Conservation (phyloP, 2,113 vertebrate genomes). For the Takifugu flavidus region DNA sequence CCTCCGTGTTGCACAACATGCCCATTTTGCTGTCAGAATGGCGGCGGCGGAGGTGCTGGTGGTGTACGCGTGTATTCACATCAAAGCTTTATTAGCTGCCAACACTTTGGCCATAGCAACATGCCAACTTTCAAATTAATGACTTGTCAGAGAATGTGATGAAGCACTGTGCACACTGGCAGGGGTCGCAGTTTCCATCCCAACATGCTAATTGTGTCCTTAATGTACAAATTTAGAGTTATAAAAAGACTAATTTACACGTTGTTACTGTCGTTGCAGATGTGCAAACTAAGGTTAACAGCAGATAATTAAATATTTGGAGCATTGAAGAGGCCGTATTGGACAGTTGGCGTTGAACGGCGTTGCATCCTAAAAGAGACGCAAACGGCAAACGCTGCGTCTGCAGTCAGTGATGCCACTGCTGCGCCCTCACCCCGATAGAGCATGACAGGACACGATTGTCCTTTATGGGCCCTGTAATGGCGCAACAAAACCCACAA, state of each 20-base stretch:
- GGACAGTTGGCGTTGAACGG: too few relatives aligned
- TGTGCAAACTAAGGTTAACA: slow-evolving; percentile 81
- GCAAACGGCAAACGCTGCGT: too few relatives aligned
- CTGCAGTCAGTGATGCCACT: too few relatives aligned
- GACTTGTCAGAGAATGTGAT: slow-evolving; percentile 87
- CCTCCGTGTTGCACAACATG: slow-evolving; percentile 72
- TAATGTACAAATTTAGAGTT: slow-evolving; percentile 81
- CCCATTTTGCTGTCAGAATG: slow-evolving; percentile 44
- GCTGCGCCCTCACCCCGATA: too few relatives aligned
- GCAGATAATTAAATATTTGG: background rate
- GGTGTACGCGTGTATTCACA: slow-evolving; percentile 15
- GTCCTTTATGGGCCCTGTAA: too few relatives aligned
- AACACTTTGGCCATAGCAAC: slow-evolving; percentile 78
- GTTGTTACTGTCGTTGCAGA: slow-evolving; percentile 80
- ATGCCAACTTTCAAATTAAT: slow-evolving; percentile 90
- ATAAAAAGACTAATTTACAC: slow-evolving; percentile 91
- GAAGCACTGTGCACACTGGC: slow-evolving; percentile 77
- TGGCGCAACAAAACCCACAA: too few relatives aligned
- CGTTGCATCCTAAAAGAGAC: too few relatives aligned
- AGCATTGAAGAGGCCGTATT: background rate
- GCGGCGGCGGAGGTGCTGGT: background rate
- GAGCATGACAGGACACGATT: too few relatives aligned
- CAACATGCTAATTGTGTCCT: slow-evolving; percentile 90
- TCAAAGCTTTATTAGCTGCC: slow-evolving; percentile 79
- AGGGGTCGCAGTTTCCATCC: slow-evolving; percentile 79